Evolutionary conservation across 2,888 invertebrate species (phyloP), one percentile per base, ranked within the genome.

Genomic region (Drosophila buzzatii): DNA sequence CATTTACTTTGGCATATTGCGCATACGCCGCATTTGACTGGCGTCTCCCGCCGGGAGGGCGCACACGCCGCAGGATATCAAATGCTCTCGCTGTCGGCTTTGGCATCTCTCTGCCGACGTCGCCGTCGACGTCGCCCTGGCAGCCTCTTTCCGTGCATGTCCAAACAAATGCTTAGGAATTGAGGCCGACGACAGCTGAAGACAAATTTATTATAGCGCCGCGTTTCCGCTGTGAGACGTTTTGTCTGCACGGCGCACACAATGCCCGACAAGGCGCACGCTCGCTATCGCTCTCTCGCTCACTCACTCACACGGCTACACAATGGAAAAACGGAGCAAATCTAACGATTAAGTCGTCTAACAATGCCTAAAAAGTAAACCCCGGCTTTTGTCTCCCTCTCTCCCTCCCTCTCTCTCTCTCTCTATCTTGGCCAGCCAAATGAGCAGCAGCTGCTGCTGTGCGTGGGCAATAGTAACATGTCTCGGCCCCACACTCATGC

Each of bases 161-260:
- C 86, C 79, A 86, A 85, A 84, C 86, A 85, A 85, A 84, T 85
- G 86, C 85, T 82, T 82, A 85, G 82, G 76, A 84, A 86, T 86
- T 75, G 77, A 81, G 85, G 79, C 74, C 81, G 78, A 80, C 78
- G 84, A 85, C 84, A 85, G 85, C 84, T 85, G 85, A 86, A 82
- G 82, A 86, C 81, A 81, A 82, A 81, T 78, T 83, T 82, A 79
- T 84, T 84, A 77, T 82, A 76, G 79, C 70, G 77, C 69, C 79
- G 76, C 76, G 73, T 76, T 79, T 76, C 79, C 76, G 70, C 41
- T 69, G 75, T 42, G 71, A 27, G 74, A 82, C 27, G 55, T 27
- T 53, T 41, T 53, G 53, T 37, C 53, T 37, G 53, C 49, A 31
- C 49, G 55, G 55, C 80, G 80, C 82, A 80, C 80, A 80, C 84